phyloP scores from a whole-genome alignment of 2,113 vertebrate genomes.

The Heterocephalus glaber region DNA sequence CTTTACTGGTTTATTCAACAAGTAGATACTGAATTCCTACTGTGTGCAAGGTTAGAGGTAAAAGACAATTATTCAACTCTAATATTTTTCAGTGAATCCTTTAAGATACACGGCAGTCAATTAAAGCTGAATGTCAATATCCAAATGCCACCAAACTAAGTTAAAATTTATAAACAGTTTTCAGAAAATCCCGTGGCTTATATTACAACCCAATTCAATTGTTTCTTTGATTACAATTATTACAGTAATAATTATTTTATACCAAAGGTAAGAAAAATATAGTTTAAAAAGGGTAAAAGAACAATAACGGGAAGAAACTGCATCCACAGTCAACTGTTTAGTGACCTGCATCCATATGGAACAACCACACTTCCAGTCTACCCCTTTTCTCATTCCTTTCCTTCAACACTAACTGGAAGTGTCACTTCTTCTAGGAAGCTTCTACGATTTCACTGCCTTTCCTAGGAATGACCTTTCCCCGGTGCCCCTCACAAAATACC shows the following conservation, averaged over 20 bases:
- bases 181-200: background rate
- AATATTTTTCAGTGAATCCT: conserved; percentile 23
- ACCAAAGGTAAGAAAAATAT: background rate
- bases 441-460: background rate
- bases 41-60: background rate
- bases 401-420: background rate
- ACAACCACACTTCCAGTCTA: background rate
- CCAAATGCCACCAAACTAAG: background rate
- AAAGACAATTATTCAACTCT: background rate
- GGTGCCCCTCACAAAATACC: background rate
- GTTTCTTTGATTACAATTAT: background rate
- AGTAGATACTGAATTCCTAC: conserved; percentile 6
- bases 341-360: background rate
- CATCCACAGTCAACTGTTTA: background rate
- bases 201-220: background rate
- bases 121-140: conserved; percentile 40
- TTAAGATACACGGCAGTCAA: conserved; percentile 26
- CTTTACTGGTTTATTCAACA: conserved; percentile 14
- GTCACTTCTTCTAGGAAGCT: background rate
- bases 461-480: background rate
- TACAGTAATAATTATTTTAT: background rate
- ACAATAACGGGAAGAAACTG: background rate
- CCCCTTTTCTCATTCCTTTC: background rate
- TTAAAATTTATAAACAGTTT: background rate
- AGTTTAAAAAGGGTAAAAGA: background rate